Conservation (phyloP, 1,140 invertebrate genomes). For the Lepidostoma basale region DNA sequence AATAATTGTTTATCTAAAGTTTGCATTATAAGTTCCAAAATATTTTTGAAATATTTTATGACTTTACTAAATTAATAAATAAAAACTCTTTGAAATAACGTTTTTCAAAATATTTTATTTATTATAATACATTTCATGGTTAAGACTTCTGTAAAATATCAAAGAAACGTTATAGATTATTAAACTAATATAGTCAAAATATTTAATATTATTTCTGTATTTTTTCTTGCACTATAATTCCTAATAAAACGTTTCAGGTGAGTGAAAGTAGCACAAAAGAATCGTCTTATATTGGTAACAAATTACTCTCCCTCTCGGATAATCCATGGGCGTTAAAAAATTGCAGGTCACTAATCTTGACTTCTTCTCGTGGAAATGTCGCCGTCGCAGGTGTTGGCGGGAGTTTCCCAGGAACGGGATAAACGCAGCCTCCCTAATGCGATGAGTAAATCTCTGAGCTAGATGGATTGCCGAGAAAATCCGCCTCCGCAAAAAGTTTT, state of each 20-base stretch:
- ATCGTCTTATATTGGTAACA: conserved; percentile 8
- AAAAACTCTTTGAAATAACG: no score
- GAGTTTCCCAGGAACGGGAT: conserved; percentile 32
- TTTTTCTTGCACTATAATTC: no score
- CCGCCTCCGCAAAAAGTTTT: conserved; percentile 27
- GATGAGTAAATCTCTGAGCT: conserved; percentile 47
- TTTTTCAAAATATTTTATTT: no score
- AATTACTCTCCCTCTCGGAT: conserved; percentile 18
- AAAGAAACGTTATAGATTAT: no score
- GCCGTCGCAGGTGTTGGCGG: conserved; percentile 23
- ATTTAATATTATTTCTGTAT: no score
- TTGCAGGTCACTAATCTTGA: conserved; percentile 41
- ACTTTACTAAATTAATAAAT: no score
- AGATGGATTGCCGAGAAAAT: conserved; percentile 44
- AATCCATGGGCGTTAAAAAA: conserved; percentile 38
- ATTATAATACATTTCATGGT: no score
- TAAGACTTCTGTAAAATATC: no score
- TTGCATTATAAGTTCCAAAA: no score
- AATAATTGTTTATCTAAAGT: no score
- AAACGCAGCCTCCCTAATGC: conserved; percentile 40
- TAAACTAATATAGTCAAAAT: no score
- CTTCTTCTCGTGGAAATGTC: conserved; percentile 29
- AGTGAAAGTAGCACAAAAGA: neutral
- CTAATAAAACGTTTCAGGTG: neutral
- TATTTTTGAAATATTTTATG: no score